Evolutionary conservation across 1,140 invertebrate species (phyloP).

Genomic region (Heliconius eleuchia): DNA sequence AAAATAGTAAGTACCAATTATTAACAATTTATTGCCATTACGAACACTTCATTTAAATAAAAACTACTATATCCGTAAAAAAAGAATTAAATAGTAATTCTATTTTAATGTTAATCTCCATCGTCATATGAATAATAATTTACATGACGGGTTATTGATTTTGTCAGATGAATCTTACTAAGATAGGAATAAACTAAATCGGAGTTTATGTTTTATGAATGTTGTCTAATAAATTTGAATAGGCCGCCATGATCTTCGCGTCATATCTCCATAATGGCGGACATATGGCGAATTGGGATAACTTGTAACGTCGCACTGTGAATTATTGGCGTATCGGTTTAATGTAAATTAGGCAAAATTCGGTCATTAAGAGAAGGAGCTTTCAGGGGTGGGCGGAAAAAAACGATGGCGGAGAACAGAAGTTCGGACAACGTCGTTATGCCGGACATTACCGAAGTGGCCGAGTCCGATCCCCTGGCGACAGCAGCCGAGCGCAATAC

Average conservation of each 20-base stretch:
- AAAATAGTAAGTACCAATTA: neutral
- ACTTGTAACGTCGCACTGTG: neutral
- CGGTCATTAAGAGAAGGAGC: slow-evolving; percentile 47
- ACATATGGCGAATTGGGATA: slow-evolving; percentile 27
- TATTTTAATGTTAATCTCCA: neutral
- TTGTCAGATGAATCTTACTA: neutral
- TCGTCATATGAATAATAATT: neutral
- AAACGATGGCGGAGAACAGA: slow-evolving; percentile 79
- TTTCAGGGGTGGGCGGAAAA: slow-evolving; percentile 53
- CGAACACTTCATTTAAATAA: neutral
- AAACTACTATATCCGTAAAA: neutral
- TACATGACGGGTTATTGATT: neutral
- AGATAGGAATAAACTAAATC: neutral
- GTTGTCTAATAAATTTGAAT: slow-evolving; percentile 43
- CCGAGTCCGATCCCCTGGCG: slow-evolving; percentile 84
- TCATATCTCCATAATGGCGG: slow-evolving; percentile 60
- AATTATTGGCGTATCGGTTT: neutral
- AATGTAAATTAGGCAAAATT: slow-evolving; percentile 53
- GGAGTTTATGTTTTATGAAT: slow-evolving; percentile 12
- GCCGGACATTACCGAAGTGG: slow-evolving; percentile 84
- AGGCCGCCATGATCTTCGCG: slow-evolving; percentile 56
- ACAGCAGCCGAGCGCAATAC: slow-evolving; percentile 80
- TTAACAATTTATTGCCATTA: neutral
- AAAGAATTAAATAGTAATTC: neutral
- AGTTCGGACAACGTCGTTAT: slow-evolving; percentile 85